phyloP scores from a whole-genome alignment of 2,113 vertebrate species.

The Xenopus tropicalis region DNA sequence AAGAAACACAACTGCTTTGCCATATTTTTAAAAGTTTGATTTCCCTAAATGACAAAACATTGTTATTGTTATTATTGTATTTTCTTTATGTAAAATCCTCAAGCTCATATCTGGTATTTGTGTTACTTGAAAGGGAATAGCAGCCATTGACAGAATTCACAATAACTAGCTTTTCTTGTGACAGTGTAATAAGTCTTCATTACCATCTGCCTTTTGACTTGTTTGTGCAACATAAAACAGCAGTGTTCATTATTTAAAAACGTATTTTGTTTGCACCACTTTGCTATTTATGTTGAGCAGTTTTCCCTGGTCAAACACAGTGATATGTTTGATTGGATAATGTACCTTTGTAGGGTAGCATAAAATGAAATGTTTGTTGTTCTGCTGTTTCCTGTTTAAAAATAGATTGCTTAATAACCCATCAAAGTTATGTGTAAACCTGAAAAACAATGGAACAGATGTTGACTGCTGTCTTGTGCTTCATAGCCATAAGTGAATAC shows the following conservation, averaged over 20 bases:
- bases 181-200: too few relatives aligned
- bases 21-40: too few relatives aligned
- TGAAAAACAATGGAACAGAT: slow-evolving; percentile 77
- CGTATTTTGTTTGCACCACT: slow-evolving; percentile 3
- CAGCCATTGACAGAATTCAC: too few relatives aligned
- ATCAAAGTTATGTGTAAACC: slow-evolving; percentile 76
- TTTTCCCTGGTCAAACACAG: slow-evolving; percentile 56
- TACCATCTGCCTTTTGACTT: too few relatives aligned
- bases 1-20: too few relatives aligned
- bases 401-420: slow-evolving; percentile 79
- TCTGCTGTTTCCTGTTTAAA: slow-evolving; percentile 64
- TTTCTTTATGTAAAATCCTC: too few relatives aligned
- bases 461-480: slow-evolving; percentile 69
- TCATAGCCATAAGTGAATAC: slow-evolving; percentile 72
- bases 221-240: too few relatives aligned
- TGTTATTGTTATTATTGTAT: too few relatives aligned
- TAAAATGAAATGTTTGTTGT: slow-evolving; percentile 62
- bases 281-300: slow-evolving; percentile 27
- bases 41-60: too few relatives aligned
- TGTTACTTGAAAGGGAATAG: too few relatives aligned
- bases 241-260: neutral
- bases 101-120: too few relatives aligned
- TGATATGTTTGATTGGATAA: slow-evolving; percentile 63
- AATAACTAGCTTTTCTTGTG: too few relatives aligned
- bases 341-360: slow-evolving; percentile 62